These are phyloP conservation scores for Ambastaia sidthimunki DNA, from an alignment of 2,797 vertebrate species.

Conservation along the genomic window DNA sequence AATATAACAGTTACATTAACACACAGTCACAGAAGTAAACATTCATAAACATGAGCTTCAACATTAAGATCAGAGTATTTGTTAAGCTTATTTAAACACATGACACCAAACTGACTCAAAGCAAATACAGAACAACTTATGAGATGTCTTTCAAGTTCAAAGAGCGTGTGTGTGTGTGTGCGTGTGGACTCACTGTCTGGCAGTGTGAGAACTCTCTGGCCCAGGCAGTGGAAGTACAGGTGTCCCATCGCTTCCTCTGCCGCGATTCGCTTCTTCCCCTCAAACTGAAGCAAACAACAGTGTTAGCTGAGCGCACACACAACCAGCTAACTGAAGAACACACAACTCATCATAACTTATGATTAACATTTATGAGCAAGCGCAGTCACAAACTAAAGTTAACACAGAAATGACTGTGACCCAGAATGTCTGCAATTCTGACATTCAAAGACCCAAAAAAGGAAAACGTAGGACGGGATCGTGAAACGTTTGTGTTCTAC, in stretches of 20 bases:
- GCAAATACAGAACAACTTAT: constrained; percentile 17
- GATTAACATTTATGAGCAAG: background rate
- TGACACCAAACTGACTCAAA: background rate
- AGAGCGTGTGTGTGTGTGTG: constrained; percentile 8
- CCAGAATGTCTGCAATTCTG: background rate
- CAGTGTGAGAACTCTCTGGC: constrained; percentile 81
- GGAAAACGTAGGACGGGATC: background rate
- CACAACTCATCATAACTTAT: background rate
- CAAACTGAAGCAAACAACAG: constrained; percentile 76
- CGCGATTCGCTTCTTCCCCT: constrained; percentile 88
- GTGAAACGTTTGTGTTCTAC: no score
- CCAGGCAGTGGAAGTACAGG: constrained; percentile 84
- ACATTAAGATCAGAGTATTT: background rate
- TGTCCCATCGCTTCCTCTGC: constrained; percentile 86
- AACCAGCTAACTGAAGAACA: constrained; percentile 12
- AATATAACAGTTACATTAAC: constrained; percentile 18
- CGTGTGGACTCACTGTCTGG: constrained; percentile 82
- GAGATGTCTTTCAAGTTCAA: background rate
- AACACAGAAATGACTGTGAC: background rate
- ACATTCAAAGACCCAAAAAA: background rate
- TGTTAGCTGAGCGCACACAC: constrained; percentile 17
- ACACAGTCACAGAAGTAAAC: constrained; percentile 8
- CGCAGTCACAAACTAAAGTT: background rate
- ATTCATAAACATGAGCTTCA: background rate
- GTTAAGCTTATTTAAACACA: constrained; percentile 1